A percentile compares a stretch with the other conserved stretches of the same genome.
Conservation (phyloP, 2,113 vertebrate species). For the Megatriorchis doriae region DNA sequence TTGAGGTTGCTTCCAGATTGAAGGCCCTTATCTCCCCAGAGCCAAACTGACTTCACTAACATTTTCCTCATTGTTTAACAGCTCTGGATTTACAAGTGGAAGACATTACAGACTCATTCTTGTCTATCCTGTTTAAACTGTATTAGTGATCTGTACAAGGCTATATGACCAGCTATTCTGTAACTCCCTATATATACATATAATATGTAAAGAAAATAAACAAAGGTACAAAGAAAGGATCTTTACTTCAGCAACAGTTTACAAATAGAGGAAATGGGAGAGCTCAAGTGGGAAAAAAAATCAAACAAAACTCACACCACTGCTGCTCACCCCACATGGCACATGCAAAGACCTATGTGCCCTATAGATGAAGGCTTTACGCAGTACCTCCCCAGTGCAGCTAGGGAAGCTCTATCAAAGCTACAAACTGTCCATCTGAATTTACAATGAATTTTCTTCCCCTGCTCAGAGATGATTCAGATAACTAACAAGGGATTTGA, state of each 20-base stretch:
- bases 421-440: background rate
- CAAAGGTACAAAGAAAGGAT: background rate
- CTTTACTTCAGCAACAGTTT: background rate
- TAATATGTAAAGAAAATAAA: background rate
- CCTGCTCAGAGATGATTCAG: background rate
- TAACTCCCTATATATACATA: background rate
- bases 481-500: background rate
- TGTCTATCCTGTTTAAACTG: background rate
- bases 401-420: background rate
- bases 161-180: background rate
- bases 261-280: background rate
- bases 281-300: background rate
- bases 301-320: background rate
- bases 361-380: background rate
- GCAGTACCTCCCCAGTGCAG: background rate
- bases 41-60: background rate
- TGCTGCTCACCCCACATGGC: background rate
- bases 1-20: background rate
- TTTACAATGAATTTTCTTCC: background rate
- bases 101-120: background rate
- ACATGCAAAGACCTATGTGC: background rate
- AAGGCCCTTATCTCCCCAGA: background rate
- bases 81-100: background rate
- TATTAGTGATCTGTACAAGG: background rate
- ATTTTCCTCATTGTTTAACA: background rate